Base-by-base conservation (phyloP, 2,113 vertebrate species). In the Carlito syrichta region DNA sequence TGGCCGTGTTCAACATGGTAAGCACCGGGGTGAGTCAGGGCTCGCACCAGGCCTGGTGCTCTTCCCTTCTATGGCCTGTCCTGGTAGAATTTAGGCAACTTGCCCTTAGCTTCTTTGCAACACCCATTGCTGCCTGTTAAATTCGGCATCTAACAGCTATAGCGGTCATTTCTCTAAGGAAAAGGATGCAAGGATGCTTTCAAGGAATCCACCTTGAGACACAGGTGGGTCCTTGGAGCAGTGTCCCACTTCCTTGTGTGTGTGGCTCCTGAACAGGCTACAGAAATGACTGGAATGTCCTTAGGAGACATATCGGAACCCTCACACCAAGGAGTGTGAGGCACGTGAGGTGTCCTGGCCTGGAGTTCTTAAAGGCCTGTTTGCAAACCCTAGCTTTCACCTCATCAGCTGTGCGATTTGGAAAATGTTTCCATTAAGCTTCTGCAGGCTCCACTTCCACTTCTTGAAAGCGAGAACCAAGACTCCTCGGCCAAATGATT, bases 1-100 rank as follows among this genome's bases (percentile, higher is more conserved):
- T 99, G 99, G 99, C 99, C 9, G 98, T 99, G 93, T 99, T 99
- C 98, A 99, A 99, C 98, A 99, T 99, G 99, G 99, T 99, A 99
- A 98, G 98, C 82, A 8, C 62, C 2, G 4, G 73, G n/a, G 25
- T 11, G 69, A 30, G 40, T 12, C 30, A 4, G 3, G 6, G 32
- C 25, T 56, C 58, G 0, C 1, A 8, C 0, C 20, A 19, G 54
- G 20, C 43, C 56, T 10, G 32, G 58, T 5, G 3, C 40, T 32
- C 78, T 22, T 38, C 25, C 38, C n/a, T 23, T 9, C 69, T n/a
- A 1, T 52, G 32, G 7, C 23, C 5, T 73, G 40, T 79, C 77
- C 66, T 3, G 2, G 16, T 94, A 17, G 25, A 8, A 35, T 23
- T 60, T 66, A 58, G 1, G 35, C 40, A 86, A 85, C 58, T 5